These are phyloP conservation scores for Malacoraja senta DNA, from an alignment of 2,797 vertebrate species.

Conservation along the genomic window DNA sequence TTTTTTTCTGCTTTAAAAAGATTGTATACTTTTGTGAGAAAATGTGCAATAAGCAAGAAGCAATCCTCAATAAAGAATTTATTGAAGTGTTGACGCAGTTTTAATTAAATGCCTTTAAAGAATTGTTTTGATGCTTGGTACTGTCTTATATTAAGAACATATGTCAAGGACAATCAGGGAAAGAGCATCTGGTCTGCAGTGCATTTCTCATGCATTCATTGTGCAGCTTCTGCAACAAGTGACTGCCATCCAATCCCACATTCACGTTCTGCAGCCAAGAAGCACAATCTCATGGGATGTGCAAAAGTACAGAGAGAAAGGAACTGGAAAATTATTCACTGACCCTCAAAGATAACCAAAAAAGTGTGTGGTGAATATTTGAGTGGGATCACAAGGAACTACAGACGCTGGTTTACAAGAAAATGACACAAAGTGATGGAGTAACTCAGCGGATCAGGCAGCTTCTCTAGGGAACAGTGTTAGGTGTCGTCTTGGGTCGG, in stretches of 20 bases:
- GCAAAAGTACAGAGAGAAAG: not conserved
- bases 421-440: too few relatives aligned
- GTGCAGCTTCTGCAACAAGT: not conserved
- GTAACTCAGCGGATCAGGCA: too few relatives aligned
- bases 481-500: too few relatives aligned
- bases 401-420: too few relatives aligned
- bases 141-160: not conserved
- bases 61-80: not conserved
- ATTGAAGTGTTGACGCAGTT: not conserved
- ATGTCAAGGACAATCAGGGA: not conserved
- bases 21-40: not conserved
- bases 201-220: not conserved
- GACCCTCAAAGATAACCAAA: not conserved
- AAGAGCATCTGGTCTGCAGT: not conserved
- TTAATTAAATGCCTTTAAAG: not conserved
- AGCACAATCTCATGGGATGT: not conserved
- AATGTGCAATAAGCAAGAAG: not conserved
- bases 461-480: too few relatives aligned
- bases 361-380: not conserved
- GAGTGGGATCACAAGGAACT: too few relatives aligned
- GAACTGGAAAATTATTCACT: not conserved
- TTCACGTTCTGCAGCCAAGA: not conserved
- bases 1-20: not conserved
- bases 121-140: not conserved
- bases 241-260: not conserved